Evolutionary conservation across 2,797 vertebrate genomes (phyloP).

Genomic region (Periophthalmus magnuspinnatus): DNA sequence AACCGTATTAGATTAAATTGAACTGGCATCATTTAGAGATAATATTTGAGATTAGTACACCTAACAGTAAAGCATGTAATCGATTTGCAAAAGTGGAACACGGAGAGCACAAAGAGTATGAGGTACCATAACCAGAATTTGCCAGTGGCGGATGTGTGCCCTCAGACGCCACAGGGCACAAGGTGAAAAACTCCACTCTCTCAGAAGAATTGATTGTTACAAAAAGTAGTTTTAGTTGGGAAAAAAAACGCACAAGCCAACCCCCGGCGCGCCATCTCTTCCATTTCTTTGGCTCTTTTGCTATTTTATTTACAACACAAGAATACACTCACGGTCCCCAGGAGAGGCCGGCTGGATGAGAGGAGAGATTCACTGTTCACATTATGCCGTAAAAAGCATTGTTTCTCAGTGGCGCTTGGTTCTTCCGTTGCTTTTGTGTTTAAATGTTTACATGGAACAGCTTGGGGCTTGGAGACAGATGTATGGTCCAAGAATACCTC

Average conservation of each 20-base stretch:
- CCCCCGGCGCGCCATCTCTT: constrained; percentile 45
- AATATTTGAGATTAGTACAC: too few relatives aligned
- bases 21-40: too few relatives aligned
- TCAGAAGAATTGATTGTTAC: constrained; percentile 59
- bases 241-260: constrained; percentile 21
- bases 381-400: constrained; percentile 75
- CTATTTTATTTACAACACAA: constrained; percentile 79
- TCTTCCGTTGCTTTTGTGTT: constrained; percentile 75
- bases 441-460: constrained; percentile 82
- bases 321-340: constrained; percentile 79
- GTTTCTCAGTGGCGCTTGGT: constrained; percentile 70
- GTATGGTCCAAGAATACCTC: constrained; percentile 66
- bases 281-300: constrained; percentile 67
- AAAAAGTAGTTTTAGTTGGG: constrained; percentile 44
- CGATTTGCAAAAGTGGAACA: not conserved
- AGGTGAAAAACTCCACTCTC: constrained; percentile 55
- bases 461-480: constrained; percentile 73
- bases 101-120: not conserved
- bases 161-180: constrained; percentile 34
- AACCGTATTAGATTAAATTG: too few relatives aligned
- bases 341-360: constrained; percentile 72
- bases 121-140: constrained; percentile 25
- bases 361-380: constrained; percentile 65
- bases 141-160: constrained; percentile 43
- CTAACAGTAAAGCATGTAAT: not conserved